Conservation (phyloP, 2,797 vertebrate species). For the Mastacembelus armatus region DNA sequence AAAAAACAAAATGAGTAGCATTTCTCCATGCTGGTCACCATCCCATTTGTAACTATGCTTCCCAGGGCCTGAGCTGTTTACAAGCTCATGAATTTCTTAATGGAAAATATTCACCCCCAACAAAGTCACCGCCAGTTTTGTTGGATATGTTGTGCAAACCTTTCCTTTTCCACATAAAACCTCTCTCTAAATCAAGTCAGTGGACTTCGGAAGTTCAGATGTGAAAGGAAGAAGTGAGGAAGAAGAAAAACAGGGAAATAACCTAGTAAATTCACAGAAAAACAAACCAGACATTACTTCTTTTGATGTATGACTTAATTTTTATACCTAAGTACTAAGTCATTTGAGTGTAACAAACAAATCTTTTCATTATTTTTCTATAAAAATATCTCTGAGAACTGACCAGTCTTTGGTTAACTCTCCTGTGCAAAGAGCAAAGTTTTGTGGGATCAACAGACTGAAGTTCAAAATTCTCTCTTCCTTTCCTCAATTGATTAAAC, state of each 20-base stretch:
- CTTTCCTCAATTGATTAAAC: constrained; percentile 39
- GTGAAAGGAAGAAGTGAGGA: constrained; percentile 6
- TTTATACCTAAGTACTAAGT: background rate
- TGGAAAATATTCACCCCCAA: constrained; percentile 82
- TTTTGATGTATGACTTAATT: background rate
- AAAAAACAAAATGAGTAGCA: constrained; percentile 68
- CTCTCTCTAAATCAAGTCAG: constrained; percentile 39
- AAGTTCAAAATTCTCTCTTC: constrained; percentile 35
- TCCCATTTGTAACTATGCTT: constrained; percentile 69
- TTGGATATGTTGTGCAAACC: constrained; percentile 67
- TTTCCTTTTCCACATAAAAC: constrained; percentile 84
- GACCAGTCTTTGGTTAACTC: constrained; percentile 19
- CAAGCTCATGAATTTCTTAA: constrained; percentile 82
- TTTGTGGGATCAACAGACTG: constrained; percentile 28
- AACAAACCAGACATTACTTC: constrained; percentile 5
- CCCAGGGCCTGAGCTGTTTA: constrained; percentile 79
- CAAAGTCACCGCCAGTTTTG: constrained; percentile 75
- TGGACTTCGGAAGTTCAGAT: constrained; percentile 13
- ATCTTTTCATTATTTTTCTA: constrained; percentile 18
- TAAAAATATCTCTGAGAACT: constrained; percentile 17
- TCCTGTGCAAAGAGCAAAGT: constrained; percentile 22
- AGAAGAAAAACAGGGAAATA: constrained; percentile 13
- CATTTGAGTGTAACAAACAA: background rate
- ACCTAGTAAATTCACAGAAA: background rate
- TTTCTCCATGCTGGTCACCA: constrained; percentile 69